A percentile compares a stretch with the other conserved stretches of the same genome.
Conservation (phyloP, 1,140 invertebrate species). For the Pogonomyrmex californicus region DNA sequence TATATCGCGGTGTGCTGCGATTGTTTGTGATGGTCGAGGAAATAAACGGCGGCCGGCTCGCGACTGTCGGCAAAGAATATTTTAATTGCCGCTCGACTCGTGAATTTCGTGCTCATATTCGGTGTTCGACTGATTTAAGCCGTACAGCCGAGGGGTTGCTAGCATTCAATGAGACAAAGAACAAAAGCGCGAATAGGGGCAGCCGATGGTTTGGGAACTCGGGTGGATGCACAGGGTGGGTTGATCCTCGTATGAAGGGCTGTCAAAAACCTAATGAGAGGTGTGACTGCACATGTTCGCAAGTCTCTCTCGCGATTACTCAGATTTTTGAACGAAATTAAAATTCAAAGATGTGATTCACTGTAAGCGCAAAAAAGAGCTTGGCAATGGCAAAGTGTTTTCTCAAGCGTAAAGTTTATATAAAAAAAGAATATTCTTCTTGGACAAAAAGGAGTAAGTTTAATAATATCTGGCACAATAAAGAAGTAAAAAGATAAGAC, state of each 20-base stretch:
- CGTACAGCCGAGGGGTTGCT: conserved; percentile 80
- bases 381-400: conserved; percentile 20
- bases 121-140: conserved; percentile 81
- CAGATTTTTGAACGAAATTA: conserved; percentile 80
- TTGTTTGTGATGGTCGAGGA: conserved; percentile 64
- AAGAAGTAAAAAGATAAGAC: background rate
- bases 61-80: conserved; percentile 75
- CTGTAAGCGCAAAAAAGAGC: conserved; percentile 56
- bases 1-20: conserved; percentile 57
- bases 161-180: conserved; percentile 85
- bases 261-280: conserved; percentile 88
- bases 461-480: background rate
- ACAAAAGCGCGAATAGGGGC: conserved; percentile 84
- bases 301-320: conserved; percentile 83
- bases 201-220: conserved; percentile 75
- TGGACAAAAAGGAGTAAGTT: background rate
- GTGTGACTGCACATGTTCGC: conserved; percentile 87
- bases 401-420: conserved; percentile 9
- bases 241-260: conserved; percentile 86
- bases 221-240: conserved; percentile 84
- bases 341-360: conserved; percentile 84
- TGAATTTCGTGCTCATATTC: conserved; percentile 79
- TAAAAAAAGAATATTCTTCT: conserved; percentile 7
- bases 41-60: conserved; percentile 67
- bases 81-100: conserved; percentile 81